phyloP scores from a whole-genome alignment of 35 echinoderm and acorn worm species.

The Holothuria glaberrima region DNA sequence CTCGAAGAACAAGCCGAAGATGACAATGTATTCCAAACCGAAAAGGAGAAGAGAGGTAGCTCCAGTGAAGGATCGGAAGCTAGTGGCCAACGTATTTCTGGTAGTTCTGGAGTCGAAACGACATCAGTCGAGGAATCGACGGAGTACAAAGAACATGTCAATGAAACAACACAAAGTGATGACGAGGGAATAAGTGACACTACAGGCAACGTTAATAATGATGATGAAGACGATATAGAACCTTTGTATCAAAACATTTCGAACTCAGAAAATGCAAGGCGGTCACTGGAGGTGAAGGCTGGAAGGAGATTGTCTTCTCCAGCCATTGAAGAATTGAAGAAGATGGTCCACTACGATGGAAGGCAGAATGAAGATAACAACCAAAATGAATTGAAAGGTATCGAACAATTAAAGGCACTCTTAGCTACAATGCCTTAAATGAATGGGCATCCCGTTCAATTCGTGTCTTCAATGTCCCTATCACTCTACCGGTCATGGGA shows the following conservation, averaged over 20 bases:
- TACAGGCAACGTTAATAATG: too few species aligned
- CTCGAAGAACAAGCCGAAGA: constrained; percentile 11
- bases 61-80: background rate
- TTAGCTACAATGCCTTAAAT: constrained; percentile 32
- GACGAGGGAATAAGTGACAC: constrained; percentile 15
- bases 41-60: background rate
- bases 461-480: too few species aligned
- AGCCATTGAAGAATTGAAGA: background rate
- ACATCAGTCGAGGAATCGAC: constrained; percentile 21
- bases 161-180: background rate
- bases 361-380: too few species aligned
- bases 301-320: background rate
- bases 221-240: background rate
- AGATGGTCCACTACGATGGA: background rate
- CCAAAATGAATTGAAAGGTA: constrained; percentile 21
- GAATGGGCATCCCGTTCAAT: too few species aligned
- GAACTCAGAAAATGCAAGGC: background rate
- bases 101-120: constrained; percentile 29
- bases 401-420: constrained; percentile 22
- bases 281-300: background rate
- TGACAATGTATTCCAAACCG: background rate
- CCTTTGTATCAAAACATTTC: constrained; percentile 5
- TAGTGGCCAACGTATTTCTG: background rate
- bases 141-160: background rate
- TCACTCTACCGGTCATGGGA: too few species aligned